These are phyloP conservation scores for Brachyptera risi DNA, from an alignment of 2,888 invertebrate genomes.

Conservation along the genomic window DNA sequence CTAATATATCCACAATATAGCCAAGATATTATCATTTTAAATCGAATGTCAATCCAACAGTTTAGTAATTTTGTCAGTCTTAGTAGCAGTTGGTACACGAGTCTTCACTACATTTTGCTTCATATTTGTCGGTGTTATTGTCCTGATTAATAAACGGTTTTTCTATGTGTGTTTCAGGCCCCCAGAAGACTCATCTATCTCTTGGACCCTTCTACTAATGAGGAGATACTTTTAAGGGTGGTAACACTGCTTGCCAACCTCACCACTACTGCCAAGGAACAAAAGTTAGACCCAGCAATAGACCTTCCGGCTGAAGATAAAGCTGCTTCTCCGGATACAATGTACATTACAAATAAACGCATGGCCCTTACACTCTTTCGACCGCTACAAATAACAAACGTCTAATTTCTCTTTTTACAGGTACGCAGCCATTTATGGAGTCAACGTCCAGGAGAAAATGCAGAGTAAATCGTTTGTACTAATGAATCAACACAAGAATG, in stretches of 20 bases:
- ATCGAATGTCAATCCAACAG: too few relatives aligned
- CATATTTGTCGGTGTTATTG: too few relatives aligned
- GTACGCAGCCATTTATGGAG: constrained; percentile 47
- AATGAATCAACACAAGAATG: constrained; percentile 43
- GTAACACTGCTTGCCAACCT: constrained; percentile 51
- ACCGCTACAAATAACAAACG: constrained; percentile 23
- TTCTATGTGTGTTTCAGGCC: constrained; percentile 43
- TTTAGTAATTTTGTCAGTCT: too few relatives aligned
- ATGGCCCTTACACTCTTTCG: constrained; percentile 5
- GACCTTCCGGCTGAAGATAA: constrained; percentile 50
- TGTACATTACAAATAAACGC: constrained; percentile 40
- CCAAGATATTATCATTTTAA: too few relatives aligned
- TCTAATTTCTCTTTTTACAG: too few relatives aligned
- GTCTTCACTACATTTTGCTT: too few relatives aligned
- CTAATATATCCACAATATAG: too few relatives aligned
- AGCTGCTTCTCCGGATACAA: constrained; percentile 52
- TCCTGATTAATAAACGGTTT: background rate
- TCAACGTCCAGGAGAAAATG: constrained; percentile 43
- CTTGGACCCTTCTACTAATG: constrained; percentile 44
- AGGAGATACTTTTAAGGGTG: constrained; percentile 48
- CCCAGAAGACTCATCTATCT: constrained; percentile 48
- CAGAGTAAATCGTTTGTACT: constrained; percentile 42
- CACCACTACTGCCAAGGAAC: constrained; percentile 43
- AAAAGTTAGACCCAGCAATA: constrained; percentile 44
- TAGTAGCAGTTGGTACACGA: too few relatives aligned